Base-by-base conservation (phyloP, 1,140 invertebrate genomes). In the Chironomus striatipennis region DNA sequence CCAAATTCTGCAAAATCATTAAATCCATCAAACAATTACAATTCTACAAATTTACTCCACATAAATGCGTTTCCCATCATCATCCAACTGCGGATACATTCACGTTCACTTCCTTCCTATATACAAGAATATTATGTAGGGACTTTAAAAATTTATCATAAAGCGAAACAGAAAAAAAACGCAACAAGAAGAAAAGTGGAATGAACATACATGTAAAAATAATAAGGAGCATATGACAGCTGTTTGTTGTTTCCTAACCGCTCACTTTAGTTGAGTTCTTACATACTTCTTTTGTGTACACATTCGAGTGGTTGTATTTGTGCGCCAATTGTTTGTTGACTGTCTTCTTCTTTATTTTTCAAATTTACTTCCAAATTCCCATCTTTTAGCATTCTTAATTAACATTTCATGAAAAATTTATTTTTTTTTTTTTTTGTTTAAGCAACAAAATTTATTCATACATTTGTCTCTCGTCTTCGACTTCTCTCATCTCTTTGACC, bases 201-300 rank as follows among this genome's bases (percentile, higher is more conserved):
- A 34, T 34, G 24, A 34, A 34, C 24, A 34, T 34, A 34, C 24
- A 34, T 34, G 24, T 34, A 34, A 34, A n/a, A 34, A 34, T 34
- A 34, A 34, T 34, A 34, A 57, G 47, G n/a, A 57, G 43, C 43
- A 47, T 9, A 47, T 47, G 47, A 57, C 47, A 57, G 47, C 47
- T 57, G 47, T 57, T 57, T 57, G 47, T 10, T 34, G 47, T 57
- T 57, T 57, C 47, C 47, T 57, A 57, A 57, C 47, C 47, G 47
- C 47, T 57, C 47, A 57, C 12, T 57, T 57, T n/a, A 57, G 5
- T 57, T 12, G n/a, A 57, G 9, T 57, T 57, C 47, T 57, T 57
- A 15, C n/a, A n/a, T 34, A 34, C 24, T 34, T 34, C 24, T 34
- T 34, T 34, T 34, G 24, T 34, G 24, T 34, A 34, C 24, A 34